Percentiles rank a stretch among this genome's conserved stretches.
Evolutionary conservation across 2,888 invertebrate species (phyloP).

Genomic region (Taphrorychus bicolor): DNA sequence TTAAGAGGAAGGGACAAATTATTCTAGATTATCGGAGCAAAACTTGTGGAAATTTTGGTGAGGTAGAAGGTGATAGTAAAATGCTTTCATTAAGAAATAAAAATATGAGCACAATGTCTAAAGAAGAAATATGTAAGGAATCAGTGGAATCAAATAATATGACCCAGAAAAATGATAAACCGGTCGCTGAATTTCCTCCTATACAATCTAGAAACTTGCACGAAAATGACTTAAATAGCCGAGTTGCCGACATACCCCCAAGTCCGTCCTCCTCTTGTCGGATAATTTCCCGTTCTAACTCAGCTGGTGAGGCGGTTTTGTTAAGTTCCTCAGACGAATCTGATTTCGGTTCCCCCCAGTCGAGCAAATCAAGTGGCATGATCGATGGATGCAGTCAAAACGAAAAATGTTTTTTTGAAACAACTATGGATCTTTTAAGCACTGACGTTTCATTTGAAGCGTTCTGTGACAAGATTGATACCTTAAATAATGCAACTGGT

Average conservation of each 20-base stretch:
- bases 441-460: conserved; percentile 23
- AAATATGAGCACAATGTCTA: too few relatives aligned
- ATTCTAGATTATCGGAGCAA: neutral
- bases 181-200: too few relatives aligned
- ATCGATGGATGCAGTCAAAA: neutral
- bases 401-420: neutral
- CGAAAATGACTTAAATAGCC: neutral
- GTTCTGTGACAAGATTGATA: conserved; percentile 17
- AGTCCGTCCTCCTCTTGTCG: neutral
- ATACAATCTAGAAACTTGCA: neutral
- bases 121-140: too few relatives aligned
- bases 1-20: conserved; percentile 43
- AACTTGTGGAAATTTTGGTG: too few relatives aligned
- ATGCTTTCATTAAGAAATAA: too few relatives aligned
- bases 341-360: neutral
- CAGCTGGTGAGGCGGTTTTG: conserved; percentile 6
- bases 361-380: neutral
- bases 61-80: too few relatives aligned
- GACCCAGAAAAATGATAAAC: too few relatives aligned
- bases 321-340: conserved; percentile 4
- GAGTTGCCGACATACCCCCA: neutral
- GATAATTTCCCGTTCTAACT: conserved; percentile 10
- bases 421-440: conserved; percentile 13
- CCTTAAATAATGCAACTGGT: neutral
- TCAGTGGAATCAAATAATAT: too few relatives aligned